Conservation (phyloP, 2,888 invertebrate species). For the Nomada lathburiana region DNA sequence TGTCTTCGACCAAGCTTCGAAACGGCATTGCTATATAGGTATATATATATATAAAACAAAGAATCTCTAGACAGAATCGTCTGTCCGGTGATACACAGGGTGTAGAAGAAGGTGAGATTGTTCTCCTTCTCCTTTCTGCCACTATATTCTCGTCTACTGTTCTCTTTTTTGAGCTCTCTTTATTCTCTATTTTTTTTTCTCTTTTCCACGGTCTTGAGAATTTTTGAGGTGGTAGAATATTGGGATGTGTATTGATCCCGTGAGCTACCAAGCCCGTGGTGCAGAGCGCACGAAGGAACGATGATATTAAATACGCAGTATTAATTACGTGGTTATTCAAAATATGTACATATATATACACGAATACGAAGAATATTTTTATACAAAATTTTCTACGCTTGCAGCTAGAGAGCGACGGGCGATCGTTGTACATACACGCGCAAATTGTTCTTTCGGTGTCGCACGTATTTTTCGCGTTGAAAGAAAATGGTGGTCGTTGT, state of each 20-base stretch:
- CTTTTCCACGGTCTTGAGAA: slow-evolving; percentile 58
- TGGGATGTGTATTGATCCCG: slow-evolving; percentile 59
- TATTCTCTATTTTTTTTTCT: slow-evolving; percentile 46
- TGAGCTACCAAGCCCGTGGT: slow-evolving; percentile 78
- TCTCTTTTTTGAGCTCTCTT: slow-evolving; percentile 39
- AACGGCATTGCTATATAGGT: slow-evolving; percentile 50
- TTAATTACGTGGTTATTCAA: slow-evolving; percentile 80
- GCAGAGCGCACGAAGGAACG: slow-evolving; percentile 73
- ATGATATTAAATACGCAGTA: slow-evolving; percentile 83
- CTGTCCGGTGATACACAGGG: slow-evolving; percentile 65
- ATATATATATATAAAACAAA: slow-evolving; percentile 44
- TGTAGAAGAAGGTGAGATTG: slow-evolving; percentile 60
- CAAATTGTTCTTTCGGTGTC: slow-evolving; percentile 69
- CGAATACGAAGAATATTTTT: slow-evolving; percentile 82
- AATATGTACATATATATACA: slow-evolving; percentile 78
- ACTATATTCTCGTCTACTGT: slow-evolving; percentile 47
- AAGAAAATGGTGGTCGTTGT: slow-evolving; percentile 62
- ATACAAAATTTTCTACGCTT: slow-evolving; percentile 83
- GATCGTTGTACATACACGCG: slow-evolving; percentile 78
- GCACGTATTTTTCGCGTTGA: slow-evolving; percentile 56
- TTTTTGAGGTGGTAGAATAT: slow-evolving; percentile 54
- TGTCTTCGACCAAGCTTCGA: slow-evolving; percentile 28
- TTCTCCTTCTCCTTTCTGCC: slow-evolving; percentile 53
- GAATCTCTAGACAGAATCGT: slow-evolving; percentile 61
- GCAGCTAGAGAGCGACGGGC: slow-evolving; percentile 69